phyloP scores from a whole-genome alignment of 2,113 vertebrate species.

The Coreoperca whiteheadi region DNA sequence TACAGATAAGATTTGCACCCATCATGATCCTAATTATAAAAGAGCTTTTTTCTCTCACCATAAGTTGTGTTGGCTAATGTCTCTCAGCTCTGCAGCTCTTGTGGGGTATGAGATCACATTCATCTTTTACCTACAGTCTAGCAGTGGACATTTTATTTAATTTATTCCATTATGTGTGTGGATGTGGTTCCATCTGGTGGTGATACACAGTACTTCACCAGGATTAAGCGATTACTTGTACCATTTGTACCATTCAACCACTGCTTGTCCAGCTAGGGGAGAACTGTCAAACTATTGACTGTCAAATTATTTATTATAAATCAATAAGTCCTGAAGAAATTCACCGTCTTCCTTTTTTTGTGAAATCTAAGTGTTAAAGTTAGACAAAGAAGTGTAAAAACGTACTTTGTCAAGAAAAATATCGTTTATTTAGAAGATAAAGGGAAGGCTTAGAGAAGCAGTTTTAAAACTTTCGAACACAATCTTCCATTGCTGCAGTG shows the following conservation, averaged over 20 bases:
- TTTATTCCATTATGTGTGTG: not conserved
- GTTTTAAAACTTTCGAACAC: not conserved
- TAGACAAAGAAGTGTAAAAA: not conserved
- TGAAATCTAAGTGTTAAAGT: not conserved
- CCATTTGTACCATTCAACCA: not conserved
- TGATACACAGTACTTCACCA: not conserved
- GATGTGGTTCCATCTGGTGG: conserved; percentile 43
- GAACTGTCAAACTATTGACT: not conserved
- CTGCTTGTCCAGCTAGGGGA: not conserved
- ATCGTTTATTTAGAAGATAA: conserved; percentile 32
- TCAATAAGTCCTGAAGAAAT: not conserved
- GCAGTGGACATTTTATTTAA: not conserved
- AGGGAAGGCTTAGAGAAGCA: not conserved
- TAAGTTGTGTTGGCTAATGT: too few species aligned
- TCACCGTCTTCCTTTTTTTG: not conserved
- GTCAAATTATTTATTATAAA: not conserved
- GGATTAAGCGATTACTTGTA: not conserved
- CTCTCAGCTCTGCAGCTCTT: not conserved
- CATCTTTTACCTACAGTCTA: not conserved
- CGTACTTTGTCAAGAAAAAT: not conserved
- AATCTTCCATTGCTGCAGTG: not conserved
- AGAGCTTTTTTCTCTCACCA: not conserved
- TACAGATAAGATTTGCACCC: too few species aligned
- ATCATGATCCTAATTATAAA: not conserved
- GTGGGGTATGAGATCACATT: not conserved